Conservation (phyloP, 2,797 vertebrate species). For the Hemitrygon akajei region DNA sequence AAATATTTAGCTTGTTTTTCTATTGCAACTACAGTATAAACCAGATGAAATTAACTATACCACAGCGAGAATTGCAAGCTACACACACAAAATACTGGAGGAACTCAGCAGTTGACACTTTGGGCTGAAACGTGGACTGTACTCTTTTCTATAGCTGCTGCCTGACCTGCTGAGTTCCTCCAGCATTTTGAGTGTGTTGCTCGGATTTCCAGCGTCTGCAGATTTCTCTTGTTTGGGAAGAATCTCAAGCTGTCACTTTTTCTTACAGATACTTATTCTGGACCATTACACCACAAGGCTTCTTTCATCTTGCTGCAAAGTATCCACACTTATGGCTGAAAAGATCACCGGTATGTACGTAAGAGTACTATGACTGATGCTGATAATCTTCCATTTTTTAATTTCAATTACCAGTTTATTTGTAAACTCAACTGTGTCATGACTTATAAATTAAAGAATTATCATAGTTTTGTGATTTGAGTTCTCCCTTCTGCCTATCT, state of each 20-base stretch:
- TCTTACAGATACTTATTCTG: conserved; percentile 78
- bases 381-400: neutral
- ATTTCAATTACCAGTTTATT: neutral
- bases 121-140: too few relatives aligned
- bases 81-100: too few relatives aligned
- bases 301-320: conserved; percentile 86
- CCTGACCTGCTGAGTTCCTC: too few relatives aligned
- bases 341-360: conserved; percentile 77
- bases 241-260: neutral
- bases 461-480: neutral
- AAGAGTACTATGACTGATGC: neutral
- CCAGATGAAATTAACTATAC: neutral
- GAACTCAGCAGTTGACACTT: too few relatives aligned
- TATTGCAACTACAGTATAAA: neutral
- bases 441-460: neutral
- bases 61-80: too few relatives aligned
- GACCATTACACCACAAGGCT: conserved; percentile 88
- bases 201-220: too few relatives aligned
- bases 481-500: neutral
- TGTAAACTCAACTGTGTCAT: neutral
- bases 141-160: too few relatives aligned
- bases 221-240: neutral
- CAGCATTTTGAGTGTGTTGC: too few relatives aligned
- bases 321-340: conserved; percentile 83
- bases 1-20: neutral